Evolutionary conservation across 2,888 invertebrate genomes (phyloP).

Genomic region (Acleris emargana): DNA sequence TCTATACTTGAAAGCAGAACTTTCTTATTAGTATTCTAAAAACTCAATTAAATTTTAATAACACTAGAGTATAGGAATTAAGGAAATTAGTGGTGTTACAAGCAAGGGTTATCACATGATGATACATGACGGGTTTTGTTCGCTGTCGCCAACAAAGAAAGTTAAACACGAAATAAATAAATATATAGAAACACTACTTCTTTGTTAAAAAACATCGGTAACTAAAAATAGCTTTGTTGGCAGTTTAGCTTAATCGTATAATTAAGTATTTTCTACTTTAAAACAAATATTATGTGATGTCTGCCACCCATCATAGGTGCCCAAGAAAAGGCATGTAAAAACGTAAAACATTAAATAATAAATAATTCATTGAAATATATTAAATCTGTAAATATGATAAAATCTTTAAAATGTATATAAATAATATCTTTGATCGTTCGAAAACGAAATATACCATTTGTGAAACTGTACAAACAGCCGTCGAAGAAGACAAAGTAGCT

Average conservation of each 20-base stretch:
- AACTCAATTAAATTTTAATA: slow-evolving; percentile 48
- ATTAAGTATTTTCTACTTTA: slow-evolving; percentile 59
- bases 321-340: slow-evolving; percentile 64
- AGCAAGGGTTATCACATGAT: slow-evolving; percentile 81
- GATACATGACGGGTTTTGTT: slow-evolving; percentile 56
- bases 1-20: slow-evolving; percentile 16
- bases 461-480: slow-evolving; percentile 75
- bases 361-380: slow-evolving; percentile 68
- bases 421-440: slow-evolving; percentile 67
- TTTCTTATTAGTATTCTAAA: slow-evolving; percentile 30
- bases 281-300: slow-evolving; percentile 59
- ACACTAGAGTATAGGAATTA: slow-evolving; percentile 54
- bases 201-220: slow-evolving; percentile 76
- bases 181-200: slow-evolving; percentile 65
- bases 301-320: slow-evolving; percentile 59
- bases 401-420: slow-evolving; percentile 66
- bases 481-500: slow-evolving; percentile 58
- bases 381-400: slow-evolving; percentile 66
- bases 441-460: slow-evolving; percentile 74
- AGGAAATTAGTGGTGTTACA: slow-evolving; percentile 81
- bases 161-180: slow-evolving; percentile 51
- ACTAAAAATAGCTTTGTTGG: slow-evolving; percentile 73
- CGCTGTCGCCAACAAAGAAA: slow-evolving; percentile 51
- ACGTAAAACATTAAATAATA: slow-evolving; percentile 61
- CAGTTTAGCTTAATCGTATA: slow-evolving; percentile 64